Evolutionary conservation across 2,113 vertebrate species (phyloP).

Genomic region (Dipodomys merriami): DNA sequence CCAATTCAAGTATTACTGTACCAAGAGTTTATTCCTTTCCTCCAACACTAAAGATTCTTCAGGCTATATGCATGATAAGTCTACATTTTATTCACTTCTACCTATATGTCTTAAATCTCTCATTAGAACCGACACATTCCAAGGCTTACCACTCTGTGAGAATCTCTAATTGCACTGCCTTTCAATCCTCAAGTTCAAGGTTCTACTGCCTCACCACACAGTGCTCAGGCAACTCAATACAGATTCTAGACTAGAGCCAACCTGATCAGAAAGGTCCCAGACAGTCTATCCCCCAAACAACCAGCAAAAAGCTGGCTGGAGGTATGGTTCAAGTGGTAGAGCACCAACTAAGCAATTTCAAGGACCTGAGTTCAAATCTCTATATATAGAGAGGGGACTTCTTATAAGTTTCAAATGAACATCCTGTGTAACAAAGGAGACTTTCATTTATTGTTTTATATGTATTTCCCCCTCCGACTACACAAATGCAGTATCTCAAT

Average conservation of each 20-base stretch:
- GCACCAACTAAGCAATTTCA: too few relatives aligned
- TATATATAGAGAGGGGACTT: not conserved
- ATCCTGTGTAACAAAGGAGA: not conserved
- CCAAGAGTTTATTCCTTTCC: not conserved
- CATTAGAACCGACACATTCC: not conserved
- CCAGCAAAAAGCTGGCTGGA: too few relatives aligned
- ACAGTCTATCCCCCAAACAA: not conserved
- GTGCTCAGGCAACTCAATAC: not conserved
- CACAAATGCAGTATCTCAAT: not conserved
- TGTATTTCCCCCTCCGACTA: not conserved
- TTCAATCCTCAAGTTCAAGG: not conserved
- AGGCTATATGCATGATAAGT: not conserved
- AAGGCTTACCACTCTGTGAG: not conserved
- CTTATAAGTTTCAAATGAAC: not conserved
- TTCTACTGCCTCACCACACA: not conserved
- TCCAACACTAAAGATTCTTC: not conserved
- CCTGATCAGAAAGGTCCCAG: not conserved
- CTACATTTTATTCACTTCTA: not conserved
- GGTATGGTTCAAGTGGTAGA: too few relatives aligned
- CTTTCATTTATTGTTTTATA: too few relatives aligned
- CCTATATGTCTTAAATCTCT: not conserved
- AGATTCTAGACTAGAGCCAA: not conserved
- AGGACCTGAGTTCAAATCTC: not conserved
- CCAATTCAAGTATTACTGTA: not conserved
- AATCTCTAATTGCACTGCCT: not conserved